phyloP scores from a whole-genome alignment of 2,113 vertebrate species.

The Meriones unguiculatus region DNA sequence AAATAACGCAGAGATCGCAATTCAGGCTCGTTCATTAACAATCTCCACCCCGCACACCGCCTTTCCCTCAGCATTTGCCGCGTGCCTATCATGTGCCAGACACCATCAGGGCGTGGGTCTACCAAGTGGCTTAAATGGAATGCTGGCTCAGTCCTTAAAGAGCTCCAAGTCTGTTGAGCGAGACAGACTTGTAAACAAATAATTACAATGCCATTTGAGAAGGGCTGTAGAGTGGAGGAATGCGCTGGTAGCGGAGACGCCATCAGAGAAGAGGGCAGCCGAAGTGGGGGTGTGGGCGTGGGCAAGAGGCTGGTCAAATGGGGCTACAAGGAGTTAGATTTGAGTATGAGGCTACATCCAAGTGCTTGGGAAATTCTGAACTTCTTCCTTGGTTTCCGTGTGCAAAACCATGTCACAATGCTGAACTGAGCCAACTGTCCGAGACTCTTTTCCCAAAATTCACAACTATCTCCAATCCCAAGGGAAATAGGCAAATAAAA shows the following conservation, averaged over 20 bases:
- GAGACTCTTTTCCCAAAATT: conserved; percentile 15
- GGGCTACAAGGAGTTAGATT: not conserved
- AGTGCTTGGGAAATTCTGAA: conserved; percentile 36
- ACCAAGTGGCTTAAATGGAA: conserved; percentile 57
- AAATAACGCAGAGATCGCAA: conserved; percentile 60
- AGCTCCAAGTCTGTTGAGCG: conserved; percentile 59
- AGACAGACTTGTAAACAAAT: conserved; percentile 75
- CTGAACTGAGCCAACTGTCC: not conserved
- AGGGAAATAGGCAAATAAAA: conserved; percentile 55
- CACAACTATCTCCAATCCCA: conserved; percentile 58
- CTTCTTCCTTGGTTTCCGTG: not conserved
- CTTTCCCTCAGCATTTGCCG: not conserved
- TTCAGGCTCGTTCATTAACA: conserved; percentile 47
- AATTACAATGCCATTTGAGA: conserved; percentile 70
- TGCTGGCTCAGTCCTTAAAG: conserved; percentile 54
- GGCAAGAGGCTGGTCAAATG: not conserved
- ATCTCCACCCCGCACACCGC: not conserved
- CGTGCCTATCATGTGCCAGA: conserved; percentile 44
- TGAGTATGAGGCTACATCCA: not conserved
- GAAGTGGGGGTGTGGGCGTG: too few relatives aligned
- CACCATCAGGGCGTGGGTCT: conserved; percentile 30
- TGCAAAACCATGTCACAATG: not conserved
- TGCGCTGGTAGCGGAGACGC: conserved; percentile 20
- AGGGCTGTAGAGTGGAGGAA: conserved; percentile 34
- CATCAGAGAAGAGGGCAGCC: conserved; percentile 4